Conservation (phyloP, 2,888 invertebrate species). For the Unio pictorum region DNA sequence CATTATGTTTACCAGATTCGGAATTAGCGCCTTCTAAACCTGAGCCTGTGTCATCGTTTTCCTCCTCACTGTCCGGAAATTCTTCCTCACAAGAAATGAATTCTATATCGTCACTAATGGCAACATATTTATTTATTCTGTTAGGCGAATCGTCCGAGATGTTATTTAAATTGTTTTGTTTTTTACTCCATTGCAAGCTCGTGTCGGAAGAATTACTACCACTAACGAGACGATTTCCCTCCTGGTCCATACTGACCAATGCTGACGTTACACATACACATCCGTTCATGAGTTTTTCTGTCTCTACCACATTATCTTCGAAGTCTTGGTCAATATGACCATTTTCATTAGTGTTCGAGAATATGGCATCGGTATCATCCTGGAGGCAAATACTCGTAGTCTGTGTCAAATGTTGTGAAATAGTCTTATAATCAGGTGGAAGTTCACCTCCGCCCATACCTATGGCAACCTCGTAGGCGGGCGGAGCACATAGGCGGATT, state of each 20-base stretch:
- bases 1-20: constrained; percentile 7
- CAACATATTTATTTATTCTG: too few species aligned
- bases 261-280: constrained; percentile 14
- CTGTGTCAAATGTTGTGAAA: constrained; percentile 3
- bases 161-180: too few species aligned
- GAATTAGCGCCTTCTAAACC: neutral
- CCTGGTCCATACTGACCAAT: constrained; percentile 8
- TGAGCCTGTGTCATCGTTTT: constrained; percentile 3
- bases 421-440: constrained; percentile 38
- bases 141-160: too few species aligned
- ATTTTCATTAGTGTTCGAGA: too few species aligned
- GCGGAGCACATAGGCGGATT: constrained; percentile 44
- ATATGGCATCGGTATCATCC: too few species aligned
- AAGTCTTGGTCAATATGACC: too few species aligned
- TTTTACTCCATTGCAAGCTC: too few species aligned
- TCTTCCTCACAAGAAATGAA: constrained; percentile 2
- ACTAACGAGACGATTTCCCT: too few species aligned
- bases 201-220: too few species aligned
- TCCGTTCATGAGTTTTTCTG: neutral
- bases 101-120: too few species aligned
- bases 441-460: constrained; percentile 30
- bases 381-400: too few species aligned
- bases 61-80: constrained; percentile 25
- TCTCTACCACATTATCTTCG: too few species aligned
- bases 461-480: constrained; percentile 52